Base-by-base conservation (phyloP, 2,113 vertebrate species). In the Orycteropus afer region DNA sequence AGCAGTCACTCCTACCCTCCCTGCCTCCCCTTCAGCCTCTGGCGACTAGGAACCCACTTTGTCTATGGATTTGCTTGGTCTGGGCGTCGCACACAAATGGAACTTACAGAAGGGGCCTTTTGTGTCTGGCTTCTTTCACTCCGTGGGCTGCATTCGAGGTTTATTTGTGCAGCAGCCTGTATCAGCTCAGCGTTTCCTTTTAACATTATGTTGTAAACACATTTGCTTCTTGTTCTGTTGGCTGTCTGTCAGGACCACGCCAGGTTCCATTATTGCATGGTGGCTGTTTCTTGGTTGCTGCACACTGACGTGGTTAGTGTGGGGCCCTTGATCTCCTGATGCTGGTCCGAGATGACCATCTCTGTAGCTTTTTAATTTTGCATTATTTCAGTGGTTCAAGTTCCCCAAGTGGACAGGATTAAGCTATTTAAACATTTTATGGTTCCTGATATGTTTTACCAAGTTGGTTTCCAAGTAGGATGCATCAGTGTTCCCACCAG, bases 51-150 rank as follows among this genome's bases (percentile, higher is more conserved):
- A 3, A 1, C 8, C 77, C 5, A 2, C 40, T 22, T 51, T 20
- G 17, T n/a, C 45, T 20, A 4, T 45, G 18, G 51, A 17, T 9
- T 34, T 40, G 17, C 69, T 18, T 74, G 32, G 34, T 32, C 23
- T 47, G 73, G 47, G 3, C 17, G 0, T 13, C 12, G 13, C 4
- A 1, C 12, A 0, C 3, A 9, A 7, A 22, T 0, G 42, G 65
- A 12, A 0, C 6, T 0, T 7, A 3, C 8, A 0, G 0, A 0
- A 0, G 59, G 0, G 57, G 59, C 74, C 65, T 11, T 34, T 27
- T 7, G 80, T 4, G 23, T 22, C 57, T 49, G 57, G 40, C 34
- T n/a, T 7, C 53, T 34, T 13, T 6, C 78, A 17, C 51, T 0
- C 1, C 1, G 40, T 0, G 3, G 1, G 0, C 0, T 0, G 13